Evolutionary conservation across 2,797 vertebrate species (phyloP), one percentile per base, ranked within the genome.

Genomic region (Cheirogaleus major): DNA sequence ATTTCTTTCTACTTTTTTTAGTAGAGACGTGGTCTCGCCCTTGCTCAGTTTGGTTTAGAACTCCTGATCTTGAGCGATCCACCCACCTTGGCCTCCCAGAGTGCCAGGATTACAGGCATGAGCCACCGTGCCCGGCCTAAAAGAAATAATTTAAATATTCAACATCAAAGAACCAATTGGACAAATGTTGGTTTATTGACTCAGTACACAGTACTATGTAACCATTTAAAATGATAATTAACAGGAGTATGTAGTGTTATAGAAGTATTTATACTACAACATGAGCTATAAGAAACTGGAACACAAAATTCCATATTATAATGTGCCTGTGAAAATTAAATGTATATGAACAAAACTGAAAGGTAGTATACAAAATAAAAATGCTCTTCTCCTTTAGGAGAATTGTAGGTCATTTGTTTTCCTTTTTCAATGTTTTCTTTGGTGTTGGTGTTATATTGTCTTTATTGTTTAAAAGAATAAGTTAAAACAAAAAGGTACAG

Each of bases 391-490:
- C 65, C 30, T 89, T 65, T 48, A 95, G 38, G 30, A 22, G 38
- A 12, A 41, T 59, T 75, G 4, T 61, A 35, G 61, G 18, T 65
- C 13, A 52, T 69, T 78, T 84, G 55, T 88, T 45, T 75, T 41
- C 23, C n/a, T 35, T 75, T 88, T 79, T 57, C 50, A 32, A 87
- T 57, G 22, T 85, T 79, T 72, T 95, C 67, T 83, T 72, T 80
- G 70, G 67, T 35, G 18, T 50, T 81, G 30, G 41, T 59, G 23
- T 84, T 67, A 6, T 45, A 86, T 69, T 73, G 59, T 72, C 50
- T 90, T 78, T 89, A 67, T 50, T 90, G 61, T 89, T 96, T 91
- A 57, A 80, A 96, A 81, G 73, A 95, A 41, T 69, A 13, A 55
- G 38, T 48, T 79, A 82, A 85, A 89, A 69, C 59, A 82, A 93